Base-by-base conservation (phyloP, 2,797 vertebrate genomes). In the Helarctos malayanus region DNA sequence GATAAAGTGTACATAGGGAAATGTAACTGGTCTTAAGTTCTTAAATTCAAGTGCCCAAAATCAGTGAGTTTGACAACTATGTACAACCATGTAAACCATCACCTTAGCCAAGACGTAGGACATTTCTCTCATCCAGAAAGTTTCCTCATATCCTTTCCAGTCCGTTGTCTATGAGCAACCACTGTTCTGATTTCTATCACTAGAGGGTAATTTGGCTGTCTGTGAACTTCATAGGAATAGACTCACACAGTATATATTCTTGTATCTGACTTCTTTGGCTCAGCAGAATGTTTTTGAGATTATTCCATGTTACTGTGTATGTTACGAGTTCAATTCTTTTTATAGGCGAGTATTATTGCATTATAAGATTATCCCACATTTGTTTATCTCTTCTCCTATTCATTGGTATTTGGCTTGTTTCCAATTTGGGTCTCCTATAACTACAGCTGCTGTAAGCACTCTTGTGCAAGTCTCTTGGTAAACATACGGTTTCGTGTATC, bases 41-140 rank as follows among this genome's bases (percentile, higher is more conserved):
- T 95, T 92, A 59, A 87, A 95, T 92, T 93, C 80, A 96, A 94
- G 29, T 95, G 94, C 2, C 38, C 85, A 94, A 90, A 84, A 71
- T 29, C 76, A 84, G 1, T 88, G 56, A 56, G 15, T 93, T 90
- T 68, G 56, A 73, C 35, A n/a, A 19, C 52, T 90, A 2, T 25
- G 16, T 35, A 29, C 2, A 95, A 13, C 25, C 11, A 1, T 54
- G n/a, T 69, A 69, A 76, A 15, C n/a, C 21, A 32, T 59, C 57
- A 69, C 19, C 9, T 95, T 57, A 23, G 16, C 71, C 15, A 93
- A 87, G 57, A 47, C 18, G n/a, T 3, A 63, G 29, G 63, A 38
- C 4, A 71, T 84, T 86, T 71, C 13, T 41, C 1, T 73, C 2
- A 7, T 32, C 18, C 38, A 21, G 13, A 79, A 85, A 75, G 27